Evolutionary conservation across 2,888 invertebrate species (phyloP), one percentile per base, ranked within the genome.

Genomic region (Nineta flava): DNA sequence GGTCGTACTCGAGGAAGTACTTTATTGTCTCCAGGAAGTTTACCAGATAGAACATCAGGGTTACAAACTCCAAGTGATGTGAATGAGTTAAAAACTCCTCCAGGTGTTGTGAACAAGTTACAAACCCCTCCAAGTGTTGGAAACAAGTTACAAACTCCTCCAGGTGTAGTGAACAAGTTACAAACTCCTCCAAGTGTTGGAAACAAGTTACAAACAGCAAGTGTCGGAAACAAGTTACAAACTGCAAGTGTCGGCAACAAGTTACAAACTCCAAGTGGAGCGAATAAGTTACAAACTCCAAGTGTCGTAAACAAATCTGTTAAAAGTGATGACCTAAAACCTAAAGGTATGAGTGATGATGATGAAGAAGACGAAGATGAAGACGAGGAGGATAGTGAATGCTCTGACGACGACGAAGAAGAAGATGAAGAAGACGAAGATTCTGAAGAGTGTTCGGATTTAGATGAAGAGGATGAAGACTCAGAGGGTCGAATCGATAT

Each of bases 381-480:
- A n/a, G 38, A 38, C n/a, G 38, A 38, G 15, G n/a, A 13, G 4
- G 38, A 67, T 5, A 66, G 67, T 42, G 67, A 67, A 7, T 66
- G 66, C 47, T 66, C 57, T 17, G 57, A 57, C 12, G 53, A 55
- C 10, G 47, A 32, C 7, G 51, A 55, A 10, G 52, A 52, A 26
- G 55, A 53, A n/a, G 44, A 54, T 46, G 68, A 68, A 17, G 55
- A 55, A 38, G 67, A 67, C 34, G 48, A 42, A 34, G 42, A 42
- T 45, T 64, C 65, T 26, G 41, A 48, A 10, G 40, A 65, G 7
- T 26, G 26, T 6, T 26, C 26, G 47, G 52, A 51, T 38, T 63
- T 65, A 46, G 67, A 68, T 46, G 50, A 53, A 12, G 49, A 49
- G 7, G 56, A 53, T 19, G 54, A 53, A 32, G 58, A 55, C 26